A percentile compares a stretch with the other conserved stretches of the same genome.
Evolutionary conservation across 2,113 vertebrate genomes (phyloP).

Genomic region (Tichodroma muraria): DNA sequence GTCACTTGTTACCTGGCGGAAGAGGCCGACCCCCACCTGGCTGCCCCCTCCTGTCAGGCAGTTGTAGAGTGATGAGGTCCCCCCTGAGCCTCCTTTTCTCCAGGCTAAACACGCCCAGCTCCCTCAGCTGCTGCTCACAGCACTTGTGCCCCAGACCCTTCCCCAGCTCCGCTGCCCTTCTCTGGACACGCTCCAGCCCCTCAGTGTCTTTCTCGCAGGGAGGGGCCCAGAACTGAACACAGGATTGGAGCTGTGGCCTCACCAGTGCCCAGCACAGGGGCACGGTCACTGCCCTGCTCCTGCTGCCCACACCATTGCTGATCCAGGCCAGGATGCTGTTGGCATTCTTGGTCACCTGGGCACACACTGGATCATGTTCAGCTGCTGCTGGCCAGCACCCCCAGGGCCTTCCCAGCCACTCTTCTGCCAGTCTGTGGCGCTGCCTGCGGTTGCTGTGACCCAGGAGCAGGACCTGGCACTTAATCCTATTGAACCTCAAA

Average conservation of each 20-base stretch:
- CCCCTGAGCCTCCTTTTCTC: not conserved
- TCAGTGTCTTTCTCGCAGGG: not conserved
- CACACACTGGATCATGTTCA: not conserved
- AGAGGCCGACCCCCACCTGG: fast-evolving
- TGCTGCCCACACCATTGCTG: not conserved
- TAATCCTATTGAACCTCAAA: not conserved
- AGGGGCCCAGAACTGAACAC: not conserved
- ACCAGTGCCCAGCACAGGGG: not conserved
- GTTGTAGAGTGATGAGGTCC: fast-evolving
- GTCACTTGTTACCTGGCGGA: not conserved
- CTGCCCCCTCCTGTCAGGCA: not conserved
- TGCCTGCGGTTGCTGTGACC: too few species aligned
- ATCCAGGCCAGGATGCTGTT: not conserved
- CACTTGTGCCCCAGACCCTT: not conserved
- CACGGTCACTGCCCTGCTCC: not conserved
- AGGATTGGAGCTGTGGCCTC: not conserved
- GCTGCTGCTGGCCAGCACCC: fast-evolving
- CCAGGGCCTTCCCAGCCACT: not conserved
- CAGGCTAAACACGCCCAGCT: not conserved
- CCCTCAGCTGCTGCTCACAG: not conserved
- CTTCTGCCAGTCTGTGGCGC: too few species aligned
- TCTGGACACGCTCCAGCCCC: not conserved
- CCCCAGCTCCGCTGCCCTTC: not conserved
- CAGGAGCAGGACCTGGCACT: not conserved
- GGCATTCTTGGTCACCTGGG: not conserved